A percentile compares a stretch with the other conserved stretches of the same genome.
Evolutionary conservation across 1,140 invertebrate species (phyloP).

Genomic region (Drusus annulatus): DNA sequence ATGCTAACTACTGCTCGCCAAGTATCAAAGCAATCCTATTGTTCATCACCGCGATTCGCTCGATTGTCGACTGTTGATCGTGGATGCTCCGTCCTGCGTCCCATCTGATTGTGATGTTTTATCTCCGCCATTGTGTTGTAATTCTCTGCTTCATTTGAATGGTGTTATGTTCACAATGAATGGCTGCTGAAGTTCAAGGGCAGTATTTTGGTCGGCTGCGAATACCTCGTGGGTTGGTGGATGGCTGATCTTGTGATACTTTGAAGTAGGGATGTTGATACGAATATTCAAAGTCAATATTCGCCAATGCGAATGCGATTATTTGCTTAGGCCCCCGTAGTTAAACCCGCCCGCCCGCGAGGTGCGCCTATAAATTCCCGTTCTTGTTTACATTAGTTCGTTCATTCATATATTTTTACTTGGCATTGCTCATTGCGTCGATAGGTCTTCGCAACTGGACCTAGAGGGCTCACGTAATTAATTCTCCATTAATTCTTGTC

Average conservation of each 20-base stretch:
- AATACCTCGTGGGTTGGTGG: too few species aligned
- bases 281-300: neutral
- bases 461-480: too few species aligned
- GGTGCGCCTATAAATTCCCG: too few species aligned
- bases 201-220: neutral
- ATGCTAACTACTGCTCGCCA: neutral
- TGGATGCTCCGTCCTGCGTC: conserved; percentile 24
- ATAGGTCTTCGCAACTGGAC: too few species aligned
- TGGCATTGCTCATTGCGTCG: too few species aligned
- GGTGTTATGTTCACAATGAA: conserved; percentile 26
- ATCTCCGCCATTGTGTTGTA: conserved; percentile 35
- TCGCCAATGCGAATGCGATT: neutral
- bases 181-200: conserved; percentile 27
- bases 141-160: conserved; percentile 33
- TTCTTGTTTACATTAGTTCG: too few species aligned
- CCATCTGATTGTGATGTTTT: conserved; percentile 32
- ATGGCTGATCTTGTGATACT: too few species aligned
- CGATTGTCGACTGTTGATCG: conserved; percentile 20
- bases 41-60: conserved; percentile 30
- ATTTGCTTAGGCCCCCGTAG: too few species aligned
- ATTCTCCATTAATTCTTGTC: too few species aligned
- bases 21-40: neutral
- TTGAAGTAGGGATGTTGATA: neutral
- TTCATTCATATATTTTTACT: too few species aligned
- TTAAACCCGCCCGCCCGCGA: too few species aligned